Conservation (phyloP, 35 echinoderm and acorn worm species). For the Apostichopus parvimensis region DNA sequence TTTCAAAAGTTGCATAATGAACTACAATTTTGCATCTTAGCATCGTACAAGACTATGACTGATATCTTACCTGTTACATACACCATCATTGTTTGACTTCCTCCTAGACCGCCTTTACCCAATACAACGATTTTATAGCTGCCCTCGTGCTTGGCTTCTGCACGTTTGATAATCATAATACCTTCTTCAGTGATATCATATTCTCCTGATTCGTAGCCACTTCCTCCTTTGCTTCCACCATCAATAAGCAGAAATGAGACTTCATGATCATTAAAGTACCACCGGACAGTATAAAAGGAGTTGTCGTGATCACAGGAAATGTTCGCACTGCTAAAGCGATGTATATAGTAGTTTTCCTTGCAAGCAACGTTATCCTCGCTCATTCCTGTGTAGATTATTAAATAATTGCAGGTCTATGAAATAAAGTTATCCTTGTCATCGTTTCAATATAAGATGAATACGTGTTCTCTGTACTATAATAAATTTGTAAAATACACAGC, state of each 20-base stretch:
- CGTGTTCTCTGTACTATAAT: too few relatives aligned
- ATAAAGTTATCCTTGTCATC: too few relatives aligned
- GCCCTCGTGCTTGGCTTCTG: neutral
- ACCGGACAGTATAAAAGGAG: constrained; percentile 1
- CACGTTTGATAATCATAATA: neutral
- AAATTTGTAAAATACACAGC: too few relatives aligned
- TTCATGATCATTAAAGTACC: neutral
- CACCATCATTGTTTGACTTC: neutral
- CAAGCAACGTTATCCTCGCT: neutral
- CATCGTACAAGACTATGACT: too few relatives aligned
- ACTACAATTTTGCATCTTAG: too few relatives aligned
- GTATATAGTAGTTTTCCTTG: neutral
- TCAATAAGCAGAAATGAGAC: neutral
- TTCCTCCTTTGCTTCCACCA: neutral
- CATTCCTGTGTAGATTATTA: neutral
- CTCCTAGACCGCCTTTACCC: neutral
- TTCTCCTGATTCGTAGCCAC: neutral
- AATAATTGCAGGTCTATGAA: too few relatives aligned
- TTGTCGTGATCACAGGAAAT: neutral
- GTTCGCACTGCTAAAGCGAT: neutral
- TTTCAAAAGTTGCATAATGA: too few relatives aligned
- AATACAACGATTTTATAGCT: neutral
- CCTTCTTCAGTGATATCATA: neutral
- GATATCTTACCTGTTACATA: neutral
- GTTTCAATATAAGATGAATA: too few relatives aligned